phyloP scores from a whole-genome alignment of 2,888 invertebrate genomes.

The Latrodectus elegans region DNA sequence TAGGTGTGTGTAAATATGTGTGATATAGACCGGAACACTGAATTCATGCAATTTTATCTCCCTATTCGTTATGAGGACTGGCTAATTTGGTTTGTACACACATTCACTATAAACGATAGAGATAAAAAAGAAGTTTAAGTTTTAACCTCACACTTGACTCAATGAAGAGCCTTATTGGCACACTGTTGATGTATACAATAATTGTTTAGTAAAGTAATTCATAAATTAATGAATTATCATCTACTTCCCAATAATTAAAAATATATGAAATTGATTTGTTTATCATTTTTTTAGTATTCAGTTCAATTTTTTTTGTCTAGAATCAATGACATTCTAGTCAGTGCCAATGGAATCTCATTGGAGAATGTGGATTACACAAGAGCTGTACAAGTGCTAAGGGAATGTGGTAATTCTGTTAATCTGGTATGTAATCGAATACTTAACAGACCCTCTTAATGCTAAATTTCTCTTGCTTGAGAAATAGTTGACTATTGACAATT shows the following conservation, averaged over 20 bases:
- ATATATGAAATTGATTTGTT: not conserved
- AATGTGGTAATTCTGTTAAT: constrained; percentile 91
- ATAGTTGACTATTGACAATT: not conserved
- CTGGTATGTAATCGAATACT: constrained; percentile 76
- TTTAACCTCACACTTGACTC: too few relatives aligned
- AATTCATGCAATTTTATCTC: too few relatives aligned
- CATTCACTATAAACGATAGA: too few relatives aligned
- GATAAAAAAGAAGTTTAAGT: too few relatives aligned
- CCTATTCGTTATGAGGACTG: too few relatives aligned
- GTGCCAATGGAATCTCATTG: constrained; percentile 95
- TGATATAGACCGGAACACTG: too few relatives aligned
- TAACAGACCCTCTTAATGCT: not conserved
- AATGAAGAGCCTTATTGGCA: too few relatives aligned
- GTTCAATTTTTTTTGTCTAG: constrained; percentile 78
- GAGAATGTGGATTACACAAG: constrained; percentile 98
- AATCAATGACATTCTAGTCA: constrained; percentile 97
- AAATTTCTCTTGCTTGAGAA: not conserved
- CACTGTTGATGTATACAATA: not conserved
- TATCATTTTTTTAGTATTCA: not conserved
- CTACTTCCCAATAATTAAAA: not conserved
- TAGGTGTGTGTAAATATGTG: too few relatives aligned
- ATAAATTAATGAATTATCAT: not conserved
- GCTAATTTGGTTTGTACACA: too few relatives aligned
- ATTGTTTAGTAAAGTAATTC: not conserved
- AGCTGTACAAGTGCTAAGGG: constrained; percentile 91